These are phyloP conservation scores for Malurus alboscapulatus DNA, from an alignment of 2,113 vertebrate species.

Conservation along the genomic window DNA sequence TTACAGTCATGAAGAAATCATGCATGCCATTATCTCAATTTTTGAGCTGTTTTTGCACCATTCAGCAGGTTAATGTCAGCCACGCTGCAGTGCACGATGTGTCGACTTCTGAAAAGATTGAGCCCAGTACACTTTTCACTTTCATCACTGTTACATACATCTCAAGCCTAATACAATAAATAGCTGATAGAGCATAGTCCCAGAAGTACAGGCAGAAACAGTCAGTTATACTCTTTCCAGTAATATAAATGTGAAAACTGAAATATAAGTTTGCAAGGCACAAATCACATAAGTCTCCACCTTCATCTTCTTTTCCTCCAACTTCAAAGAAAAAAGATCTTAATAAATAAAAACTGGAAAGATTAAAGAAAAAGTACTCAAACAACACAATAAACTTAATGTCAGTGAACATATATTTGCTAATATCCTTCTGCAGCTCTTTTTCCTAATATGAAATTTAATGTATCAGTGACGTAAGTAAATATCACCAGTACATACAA, in stretches of 20 bases:
- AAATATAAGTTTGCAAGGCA: neutral
- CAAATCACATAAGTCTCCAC: neutral
- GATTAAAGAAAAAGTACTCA: neutral
- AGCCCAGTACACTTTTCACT: neutral
- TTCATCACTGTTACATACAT: neutral
- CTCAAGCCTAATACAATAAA: neutral
- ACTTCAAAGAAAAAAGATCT: neutral
- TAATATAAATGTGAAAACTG: neutral
- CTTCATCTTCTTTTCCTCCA: neutral
- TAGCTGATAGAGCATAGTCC: neutral
- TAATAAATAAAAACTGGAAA: neutral
- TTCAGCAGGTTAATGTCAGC: neutral
- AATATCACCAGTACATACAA: neutral
- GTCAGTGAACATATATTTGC: neutral
- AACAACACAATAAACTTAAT: neutral
- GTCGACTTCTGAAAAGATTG: neutral
- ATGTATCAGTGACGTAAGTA: neutral
- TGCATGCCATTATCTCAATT: neutral
- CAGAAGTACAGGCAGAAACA: neutral
- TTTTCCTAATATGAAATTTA: neutral
- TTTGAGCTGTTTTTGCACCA: neutral
- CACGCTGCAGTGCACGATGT: neutral
- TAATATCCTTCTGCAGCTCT: neutral
- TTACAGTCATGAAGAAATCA: neutral
- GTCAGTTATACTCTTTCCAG: neutral